Evolutionary conservation across 2,888 invertebrate species (phyloP).

Genomic region (Phytoseiulus persimilis): DNA sequence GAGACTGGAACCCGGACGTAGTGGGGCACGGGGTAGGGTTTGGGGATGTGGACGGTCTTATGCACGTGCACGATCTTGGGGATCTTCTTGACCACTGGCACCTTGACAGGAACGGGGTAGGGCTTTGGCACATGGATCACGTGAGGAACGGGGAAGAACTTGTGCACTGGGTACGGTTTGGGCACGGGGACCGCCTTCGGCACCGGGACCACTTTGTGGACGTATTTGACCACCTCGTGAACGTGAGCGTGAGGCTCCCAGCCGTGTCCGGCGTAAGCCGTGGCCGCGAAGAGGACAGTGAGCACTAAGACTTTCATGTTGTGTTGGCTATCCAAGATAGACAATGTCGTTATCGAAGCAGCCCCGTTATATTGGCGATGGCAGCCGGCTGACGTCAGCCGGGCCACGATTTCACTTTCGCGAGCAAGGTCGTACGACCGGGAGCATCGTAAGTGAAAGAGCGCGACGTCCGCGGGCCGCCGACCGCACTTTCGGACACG

Average conservation of each 20-base stretch:
- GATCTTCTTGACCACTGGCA: conserved; percentile 34
- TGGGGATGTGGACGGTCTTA: conserved; percentile 24
- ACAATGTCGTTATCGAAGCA: conserved; percentile 37
- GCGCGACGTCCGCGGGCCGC: background rate
- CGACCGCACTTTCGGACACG: background rate
- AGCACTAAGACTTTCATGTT: conserved; percentile 32
- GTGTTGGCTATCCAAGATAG: conserved; percentile 25
- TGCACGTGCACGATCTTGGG: conserved; percentile 34
- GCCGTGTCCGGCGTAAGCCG: conserved; percentile 26
- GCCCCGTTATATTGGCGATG: conserved; percentile 32
- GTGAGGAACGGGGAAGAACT: conserved; percentile 10
- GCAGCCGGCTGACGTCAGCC: conserved; percentile 32
- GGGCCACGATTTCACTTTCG: conserved; percentile 35
- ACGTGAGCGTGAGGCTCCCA: conserved; percentile 33
- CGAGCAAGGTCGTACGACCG: conserved; percentile 37
- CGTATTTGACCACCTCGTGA: conserved; percentile 36
- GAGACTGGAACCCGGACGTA: background rate
- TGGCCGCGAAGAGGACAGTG: conserved; percentile 27
- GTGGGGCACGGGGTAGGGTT: conserved; percentile 26
- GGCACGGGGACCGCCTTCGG: conserved; percentile 7
- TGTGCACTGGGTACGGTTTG: conserved; percentile 34
- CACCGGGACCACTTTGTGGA: conserved; percentile 23
- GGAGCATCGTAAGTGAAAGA: conserved; percentile 24
- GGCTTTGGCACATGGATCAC: conserved; percentile 31
- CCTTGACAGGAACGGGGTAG: conserved; percentile 16